Evolutionary conservation across 2,797 vertebrate species (phyloP).

Genomic region (Rhabdophis nuchalis): DNA sequence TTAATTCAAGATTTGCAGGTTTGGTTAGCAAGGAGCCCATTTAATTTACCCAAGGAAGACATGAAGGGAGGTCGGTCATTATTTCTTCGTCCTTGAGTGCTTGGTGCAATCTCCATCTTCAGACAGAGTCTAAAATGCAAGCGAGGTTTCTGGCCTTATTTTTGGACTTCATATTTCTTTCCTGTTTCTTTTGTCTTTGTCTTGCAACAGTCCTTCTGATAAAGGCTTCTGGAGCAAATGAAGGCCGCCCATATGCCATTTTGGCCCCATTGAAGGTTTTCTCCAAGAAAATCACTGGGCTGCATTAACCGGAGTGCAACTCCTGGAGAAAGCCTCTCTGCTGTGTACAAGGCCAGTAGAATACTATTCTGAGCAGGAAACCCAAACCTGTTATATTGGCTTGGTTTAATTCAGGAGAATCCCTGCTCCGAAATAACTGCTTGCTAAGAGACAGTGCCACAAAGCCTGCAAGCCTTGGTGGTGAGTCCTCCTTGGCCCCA

Average conservation of each 20-base stretch:
- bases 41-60: neutral
- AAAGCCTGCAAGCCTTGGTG: too few species aligned
- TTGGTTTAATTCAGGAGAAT: neutral
- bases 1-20: neutral
- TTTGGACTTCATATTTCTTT: neutral
- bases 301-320: neutral
- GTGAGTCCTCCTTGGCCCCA: neutral
- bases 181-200: neutral
- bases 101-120: neutral
- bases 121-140: neutral
- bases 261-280: neutral
- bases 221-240: neutral
- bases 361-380: neutral
- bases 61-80: neutral
- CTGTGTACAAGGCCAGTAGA: neutral
- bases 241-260: neutral
- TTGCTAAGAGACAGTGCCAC: neutral
- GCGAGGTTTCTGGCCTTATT: neutral
- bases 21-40: neutral
- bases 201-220: neutral
- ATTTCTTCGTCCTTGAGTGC: neutral
- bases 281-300: neutral
- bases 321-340: neutral
- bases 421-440: neutral
- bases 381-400: neutral